These are phyloP conservation scores for Epizoanthus rinbou DNA, from an alignment of 92 coral and sea anemone genomes.

Conservation along the genomic window DNA sequence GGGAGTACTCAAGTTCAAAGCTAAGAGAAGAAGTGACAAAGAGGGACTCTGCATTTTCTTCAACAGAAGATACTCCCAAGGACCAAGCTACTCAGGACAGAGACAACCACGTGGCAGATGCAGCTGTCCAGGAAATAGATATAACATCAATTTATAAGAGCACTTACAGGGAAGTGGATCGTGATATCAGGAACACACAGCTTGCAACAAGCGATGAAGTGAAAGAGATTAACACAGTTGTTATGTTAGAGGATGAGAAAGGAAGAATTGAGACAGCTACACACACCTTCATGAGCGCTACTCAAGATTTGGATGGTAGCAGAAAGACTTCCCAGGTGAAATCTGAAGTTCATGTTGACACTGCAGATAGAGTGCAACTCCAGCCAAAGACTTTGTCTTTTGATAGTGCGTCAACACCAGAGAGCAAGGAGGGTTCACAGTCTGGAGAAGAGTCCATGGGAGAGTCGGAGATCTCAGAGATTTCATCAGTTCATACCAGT, in stretches of 20 bases:
- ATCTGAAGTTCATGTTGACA: background rate
- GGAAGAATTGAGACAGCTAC: background rate
- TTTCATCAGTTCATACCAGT: constrained; percentile 96
- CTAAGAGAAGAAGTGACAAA: constrained; percentile 37
- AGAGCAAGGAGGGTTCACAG: constrained; percentile 4
- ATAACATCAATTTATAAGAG: background rate
- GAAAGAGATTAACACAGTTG: background rate
- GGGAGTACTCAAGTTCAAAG: constrained; percentile 15
- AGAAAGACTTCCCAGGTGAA: background rate
- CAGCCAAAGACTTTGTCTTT: background rate
- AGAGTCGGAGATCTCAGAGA: constrained; percentile 88
- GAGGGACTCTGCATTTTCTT: background rate
- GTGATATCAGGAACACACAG: background rate
- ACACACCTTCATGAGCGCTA: background rate
- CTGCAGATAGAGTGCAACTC: background rate
- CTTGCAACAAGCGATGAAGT: background rate
- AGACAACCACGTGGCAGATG: constrained; percentile 25
- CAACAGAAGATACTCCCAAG: background rate
- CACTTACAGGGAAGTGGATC: background rate
- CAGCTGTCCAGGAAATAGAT: constrained; percentile 28
- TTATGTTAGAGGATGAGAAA: background rate
- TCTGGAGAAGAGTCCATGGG: constrained; percentile 68
- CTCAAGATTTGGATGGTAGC: constrained; percentile 2
- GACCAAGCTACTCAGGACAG: constrained; percentile 24
- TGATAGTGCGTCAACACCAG: background rate